Evolutionary conservation across 2,113 vertebrate genomes (phyloP).

Genomic region (Heteronetta atricapilla): DNA sequence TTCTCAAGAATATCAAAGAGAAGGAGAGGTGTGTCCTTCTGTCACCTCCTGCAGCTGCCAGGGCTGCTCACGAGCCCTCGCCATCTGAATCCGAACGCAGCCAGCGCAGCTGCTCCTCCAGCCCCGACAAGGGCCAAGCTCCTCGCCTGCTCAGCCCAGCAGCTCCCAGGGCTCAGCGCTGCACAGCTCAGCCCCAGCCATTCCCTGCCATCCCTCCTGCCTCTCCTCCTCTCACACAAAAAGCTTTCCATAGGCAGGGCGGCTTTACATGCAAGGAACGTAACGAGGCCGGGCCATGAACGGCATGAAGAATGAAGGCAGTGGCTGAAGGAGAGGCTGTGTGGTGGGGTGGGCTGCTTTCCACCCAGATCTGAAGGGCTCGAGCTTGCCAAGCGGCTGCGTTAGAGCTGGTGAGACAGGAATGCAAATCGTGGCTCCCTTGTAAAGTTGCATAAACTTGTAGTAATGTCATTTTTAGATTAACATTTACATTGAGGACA

Average conservation of each 20-base stretch:
- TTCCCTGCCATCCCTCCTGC: background rate
- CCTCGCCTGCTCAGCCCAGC: background rate
- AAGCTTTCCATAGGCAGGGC: background rate
- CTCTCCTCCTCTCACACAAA: conserved; percentile 12
- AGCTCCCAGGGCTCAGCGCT: background rate
- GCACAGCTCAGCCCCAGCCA: background rate
- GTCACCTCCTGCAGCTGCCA: background rate
- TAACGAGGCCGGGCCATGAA: background rate
- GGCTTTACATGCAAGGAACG: conserved; percentile 28
- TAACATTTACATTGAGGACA: conserved; percentile 38
- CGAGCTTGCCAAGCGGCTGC: conserved; percentile 21
- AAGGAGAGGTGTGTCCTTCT: background rate
- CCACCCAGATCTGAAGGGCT: background rate
- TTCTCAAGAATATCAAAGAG: conserved; percentile 42
- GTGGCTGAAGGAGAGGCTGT: background rate
- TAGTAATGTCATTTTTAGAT: conserved; percentile 41
- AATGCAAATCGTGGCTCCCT: conserved; percentile 52
- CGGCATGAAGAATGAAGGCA: conserved; percentile 18
- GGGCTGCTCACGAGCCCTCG: background rate
- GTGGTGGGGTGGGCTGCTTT: background rate
- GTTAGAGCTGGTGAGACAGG: conserved; percentile 15
- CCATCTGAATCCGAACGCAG: background rate
- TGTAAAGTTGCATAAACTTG: conserved; percentile 41
- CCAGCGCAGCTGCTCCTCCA: conserved; percentile 40
- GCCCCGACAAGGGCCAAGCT: background rate